phyloP scores from a whole-genome alignment of 2,888 invertebrate genomes.

The Griposia aprilina region DNA sequence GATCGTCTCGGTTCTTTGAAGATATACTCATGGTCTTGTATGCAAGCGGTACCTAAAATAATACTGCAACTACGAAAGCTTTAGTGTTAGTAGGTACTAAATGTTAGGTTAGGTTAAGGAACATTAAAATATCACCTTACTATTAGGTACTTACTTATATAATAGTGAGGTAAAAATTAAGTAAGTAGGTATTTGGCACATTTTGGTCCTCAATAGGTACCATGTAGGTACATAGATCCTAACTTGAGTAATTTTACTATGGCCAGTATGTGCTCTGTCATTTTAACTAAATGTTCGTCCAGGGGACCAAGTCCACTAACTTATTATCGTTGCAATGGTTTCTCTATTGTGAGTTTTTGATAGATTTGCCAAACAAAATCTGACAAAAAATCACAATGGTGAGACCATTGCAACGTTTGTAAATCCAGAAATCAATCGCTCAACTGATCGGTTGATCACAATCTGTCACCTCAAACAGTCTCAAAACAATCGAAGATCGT shows the following conservation, averaged over 20 bases:
- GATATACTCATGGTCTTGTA: background rate
- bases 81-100: background rate
- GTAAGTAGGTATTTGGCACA: background rate
- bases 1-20: conserved; percentile 36
- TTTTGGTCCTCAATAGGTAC: background rate
- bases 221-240: too few species aligned
- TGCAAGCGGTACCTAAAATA: conserved; percentile 40
- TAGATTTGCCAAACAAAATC: background rate
- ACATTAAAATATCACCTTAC: background rate
- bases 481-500: conserved; percentile 6
- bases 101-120: background rate
- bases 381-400: background rate
- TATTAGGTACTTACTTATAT: background rate
- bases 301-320: background rate
- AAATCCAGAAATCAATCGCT: background rate
- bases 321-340: background rate
- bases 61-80: conserved; percentile 31
- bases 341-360: background rate
- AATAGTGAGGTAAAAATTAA: background rate
- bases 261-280: background rate
- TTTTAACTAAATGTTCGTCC: background rate
- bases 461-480: background rate
- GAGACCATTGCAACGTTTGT: background rate
- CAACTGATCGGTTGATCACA: background rate
- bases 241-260: background rate